Conservation (phyloP, 2,888 invertebrate species). For the Coremacera marginata region DNA sequence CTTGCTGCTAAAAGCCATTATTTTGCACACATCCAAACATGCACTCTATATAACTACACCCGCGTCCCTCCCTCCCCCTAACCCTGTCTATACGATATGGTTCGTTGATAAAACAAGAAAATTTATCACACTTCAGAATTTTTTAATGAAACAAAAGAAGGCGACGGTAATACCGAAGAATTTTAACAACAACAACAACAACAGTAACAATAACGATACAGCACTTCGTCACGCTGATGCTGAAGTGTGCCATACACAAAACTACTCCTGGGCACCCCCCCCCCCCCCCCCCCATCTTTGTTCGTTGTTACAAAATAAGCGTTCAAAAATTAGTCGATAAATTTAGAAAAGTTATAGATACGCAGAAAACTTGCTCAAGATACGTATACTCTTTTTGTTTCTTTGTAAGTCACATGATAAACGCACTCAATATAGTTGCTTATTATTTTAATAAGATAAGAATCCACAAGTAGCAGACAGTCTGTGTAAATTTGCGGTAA, state of each 20-base stretch:
- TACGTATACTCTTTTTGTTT: neutral
- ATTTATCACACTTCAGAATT: neutral
- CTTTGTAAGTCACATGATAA: neutral
- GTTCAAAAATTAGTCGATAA: neutral
- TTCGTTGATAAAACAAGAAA: too few species aligned
- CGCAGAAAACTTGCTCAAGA: neutral
- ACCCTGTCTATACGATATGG: too few species aligned
- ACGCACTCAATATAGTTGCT: neutral
- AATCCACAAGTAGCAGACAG: too few species aligned
- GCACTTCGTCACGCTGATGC: neutral
- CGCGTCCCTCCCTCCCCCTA: too few species aligned
- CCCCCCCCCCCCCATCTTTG: too few species aligned
- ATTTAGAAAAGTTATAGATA: slow-evolving; percentile 1
- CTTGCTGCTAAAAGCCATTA: too few species aligned
- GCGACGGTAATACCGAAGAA: neutral
- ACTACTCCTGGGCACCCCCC: too few species aligned
- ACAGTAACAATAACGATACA: neutral
- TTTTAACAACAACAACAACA: neutral
- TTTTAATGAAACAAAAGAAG: slow-evolving; percentile 16
- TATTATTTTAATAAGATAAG: too few species aligned
- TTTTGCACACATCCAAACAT: too few species aligned
- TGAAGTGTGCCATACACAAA: neutral
- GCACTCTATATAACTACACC: too few species aligned
- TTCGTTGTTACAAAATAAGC: neutral
- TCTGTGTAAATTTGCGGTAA: too few species aligned